phyloP scores from a whole-genome alignment of 2,113 vertebrate species.

The Microtus ochrogaster region DNA sequence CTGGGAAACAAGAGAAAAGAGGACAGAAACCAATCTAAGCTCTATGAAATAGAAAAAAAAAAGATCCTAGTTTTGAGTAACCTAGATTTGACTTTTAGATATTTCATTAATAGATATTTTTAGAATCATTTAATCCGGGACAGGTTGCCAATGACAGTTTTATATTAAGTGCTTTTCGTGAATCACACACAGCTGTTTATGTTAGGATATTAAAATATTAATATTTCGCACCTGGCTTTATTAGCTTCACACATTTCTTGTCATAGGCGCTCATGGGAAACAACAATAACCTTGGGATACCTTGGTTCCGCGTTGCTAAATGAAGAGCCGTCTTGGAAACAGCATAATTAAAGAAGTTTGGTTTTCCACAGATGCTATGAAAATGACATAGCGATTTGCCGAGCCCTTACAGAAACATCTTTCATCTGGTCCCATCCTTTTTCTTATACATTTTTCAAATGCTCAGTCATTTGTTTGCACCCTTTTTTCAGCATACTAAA shows the following conservation, averaged over 20 bases:
- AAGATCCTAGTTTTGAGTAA: conserved; percentile 50
- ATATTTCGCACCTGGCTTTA: conserved; percentile 28
- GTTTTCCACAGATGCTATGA: neutral
- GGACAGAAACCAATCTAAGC: conserved; percentile 27
- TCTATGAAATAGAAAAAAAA: conserved; percentile 27
- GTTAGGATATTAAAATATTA: neutral
- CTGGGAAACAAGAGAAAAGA: conserved; percentile 1
- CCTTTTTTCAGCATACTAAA: neutral
- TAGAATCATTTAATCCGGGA: conserved; percentile 46
- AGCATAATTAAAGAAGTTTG: neutral
- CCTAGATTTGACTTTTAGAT: conserved; percentile 51
- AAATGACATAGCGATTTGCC: neutral
- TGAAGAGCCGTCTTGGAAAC: neutral
- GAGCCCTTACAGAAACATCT: neutral
- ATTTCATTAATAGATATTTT: conserved; percentile 60
- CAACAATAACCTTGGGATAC: neutral
- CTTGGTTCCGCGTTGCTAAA: neutral
- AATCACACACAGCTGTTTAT: neutral
- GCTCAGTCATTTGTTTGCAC: neutral
- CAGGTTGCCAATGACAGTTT: conserved; percentile 5
- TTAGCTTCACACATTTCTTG: neutral
- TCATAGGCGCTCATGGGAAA: neutral
- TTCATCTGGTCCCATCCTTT: neutral
- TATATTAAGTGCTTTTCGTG: conserved; percentile 1
- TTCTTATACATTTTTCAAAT: conserved; percentile 21